Evolutionary conservation across 2,888 invertebrate genomes (phyloP).

Genomic region (Xiphydria camelus): DNA sequence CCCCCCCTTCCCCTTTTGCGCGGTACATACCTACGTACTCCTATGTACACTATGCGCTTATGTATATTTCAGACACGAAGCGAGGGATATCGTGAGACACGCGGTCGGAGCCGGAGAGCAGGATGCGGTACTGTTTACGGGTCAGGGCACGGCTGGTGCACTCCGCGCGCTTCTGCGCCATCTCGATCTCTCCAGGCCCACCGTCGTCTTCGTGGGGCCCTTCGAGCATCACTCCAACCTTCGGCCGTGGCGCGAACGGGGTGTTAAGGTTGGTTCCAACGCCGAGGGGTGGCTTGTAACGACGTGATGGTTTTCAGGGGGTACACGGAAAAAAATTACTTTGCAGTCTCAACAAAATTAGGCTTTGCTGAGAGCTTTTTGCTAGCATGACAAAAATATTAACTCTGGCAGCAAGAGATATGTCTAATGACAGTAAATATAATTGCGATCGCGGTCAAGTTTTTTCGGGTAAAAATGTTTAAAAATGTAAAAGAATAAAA

Average conservation of each 20-base stretch:
- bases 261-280: conserved; percentile 66
- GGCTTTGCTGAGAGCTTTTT: too few species aligned
- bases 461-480: too few species aligned
- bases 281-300: too few species aligned
- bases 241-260: conserved; percentile 80
- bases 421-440: too few species aligned
- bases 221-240: conserved; percentile 77
- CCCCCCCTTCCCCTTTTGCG: background rate
- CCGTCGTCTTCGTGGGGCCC: conserved; percentile 78
- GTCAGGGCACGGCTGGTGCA: conserved; percentile 74
- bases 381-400: too few species aligned
- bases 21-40: background rate
- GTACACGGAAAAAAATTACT: too few species aligned
- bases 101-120: conserved; percentile 80
- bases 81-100: conserved; percentile 76
- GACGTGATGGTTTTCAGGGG: too few species aligned
- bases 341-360: too few species aligned
- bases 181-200: conserved; percentile 66
- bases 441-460: too few species aligned
- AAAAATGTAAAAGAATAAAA: too few species aligned
- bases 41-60: too few species aligned
- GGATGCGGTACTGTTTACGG: conserved; percentile 55
- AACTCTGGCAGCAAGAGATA: too few species aligned
- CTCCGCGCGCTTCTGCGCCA: conserved; percentile 76
- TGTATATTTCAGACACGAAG: conserved; percentile 72